These are phyloP conservation scores for Drosophila mayaguana DNA, from an alignment of 2,888 invertebrate species.

Conservation along the genomic window DNA sequence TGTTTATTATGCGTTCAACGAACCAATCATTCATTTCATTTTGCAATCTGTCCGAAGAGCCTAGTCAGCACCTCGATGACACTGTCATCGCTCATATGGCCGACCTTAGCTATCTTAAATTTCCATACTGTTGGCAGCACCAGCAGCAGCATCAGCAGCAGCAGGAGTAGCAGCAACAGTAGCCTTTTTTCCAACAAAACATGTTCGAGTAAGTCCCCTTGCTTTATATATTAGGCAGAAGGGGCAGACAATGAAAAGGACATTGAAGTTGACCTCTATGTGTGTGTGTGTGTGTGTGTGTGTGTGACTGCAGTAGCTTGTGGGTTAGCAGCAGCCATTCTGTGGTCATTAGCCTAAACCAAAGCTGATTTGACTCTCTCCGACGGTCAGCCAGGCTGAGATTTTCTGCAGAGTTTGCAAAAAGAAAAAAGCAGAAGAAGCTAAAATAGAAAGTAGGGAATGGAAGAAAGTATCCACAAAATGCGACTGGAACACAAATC, in stretches of 20 bases:
- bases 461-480: slow-evolving; percentile 63
- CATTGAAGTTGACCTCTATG: slow-evolving; percentile 57
- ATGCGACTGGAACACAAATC: slow-evolving; percentile 77
- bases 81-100: slow-evolving; percentile 49
- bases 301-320: slow-evolving; percentile 68
- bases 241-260: slow-evolving; percentile 57
- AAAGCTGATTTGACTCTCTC: slow-evolving; percentile 72
- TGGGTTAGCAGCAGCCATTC: slow-evolving; percentile 72
- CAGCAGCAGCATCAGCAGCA: slow-evolving; percentile 15
- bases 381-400: slow-evolving; percentile 39
- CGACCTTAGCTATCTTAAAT: slow-evolving; percentile 24
- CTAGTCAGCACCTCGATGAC: slow-evolving; percentile 52
- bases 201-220: slow-evolving; percentile 47
- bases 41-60: slow-evolving; percentile 55
- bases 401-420: slow-evolving; percentile 74
- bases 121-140: slow-evolving; percentile 26
- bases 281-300: slow-evolving; percentile 20
- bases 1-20: slow-evolving; percentile 63
- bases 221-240: slow-evolving; percentile 42
- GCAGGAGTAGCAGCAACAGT: slow-evolving; percentile 6
- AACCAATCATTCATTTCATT: slow-evolving; percentile 67
- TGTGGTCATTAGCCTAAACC: slow-evolving; percentile 80
- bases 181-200: slow-evolving; percentile 22
- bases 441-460: slow-evolving; percentile 10
- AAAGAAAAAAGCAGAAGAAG: slow-evolving; percentile 32